phyloP scores from a whole-genome alignment of 2,113 vertebrate genomes.

The Xiphias gladius region DNA sequence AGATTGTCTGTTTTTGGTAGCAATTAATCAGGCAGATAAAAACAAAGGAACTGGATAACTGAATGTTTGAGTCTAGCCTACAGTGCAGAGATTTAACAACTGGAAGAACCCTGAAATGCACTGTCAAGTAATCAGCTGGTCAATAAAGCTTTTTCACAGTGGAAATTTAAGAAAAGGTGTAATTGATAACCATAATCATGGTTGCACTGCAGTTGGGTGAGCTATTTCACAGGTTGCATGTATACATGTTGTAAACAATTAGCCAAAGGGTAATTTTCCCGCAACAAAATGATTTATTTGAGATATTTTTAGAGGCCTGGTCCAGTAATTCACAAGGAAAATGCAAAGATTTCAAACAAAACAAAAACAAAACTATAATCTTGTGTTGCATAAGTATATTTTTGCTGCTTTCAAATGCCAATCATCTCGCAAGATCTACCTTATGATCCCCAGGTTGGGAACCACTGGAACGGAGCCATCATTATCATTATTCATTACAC shows the following conservation, averaged over 20 bases:
- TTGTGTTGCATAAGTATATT: neutral
- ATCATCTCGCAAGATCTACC: neutral
- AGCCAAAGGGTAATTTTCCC: too few species aligned
- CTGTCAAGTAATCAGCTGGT: neutral
- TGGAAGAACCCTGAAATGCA: neutral
- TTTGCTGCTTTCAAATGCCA: neutral
- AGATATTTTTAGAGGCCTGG: neutral
- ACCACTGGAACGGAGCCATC: neutral
- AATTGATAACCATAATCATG: neutral
- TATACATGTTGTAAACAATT: too few species aligned
- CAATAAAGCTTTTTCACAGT: neutral
- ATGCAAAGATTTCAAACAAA: neutral
- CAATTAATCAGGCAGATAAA: constrained; percentile 15
- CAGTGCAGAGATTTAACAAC: neutral
- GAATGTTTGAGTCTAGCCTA: neutral
- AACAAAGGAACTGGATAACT: neutral
- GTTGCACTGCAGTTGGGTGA: neutral
- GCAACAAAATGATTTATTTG: too few species aligned
- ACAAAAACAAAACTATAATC: neutral
- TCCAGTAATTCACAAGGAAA: neutral
- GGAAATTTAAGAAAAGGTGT: neutral
- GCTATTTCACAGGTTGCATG: neutral
- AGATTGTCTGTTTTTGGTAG: neutral
- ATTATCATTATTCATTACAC: neutral
- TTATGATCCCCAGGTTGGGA: neutral